Conservation (phyloP, 2,888 invertebrate genomes). For the Zygothrica quintamaculata region DNA sequence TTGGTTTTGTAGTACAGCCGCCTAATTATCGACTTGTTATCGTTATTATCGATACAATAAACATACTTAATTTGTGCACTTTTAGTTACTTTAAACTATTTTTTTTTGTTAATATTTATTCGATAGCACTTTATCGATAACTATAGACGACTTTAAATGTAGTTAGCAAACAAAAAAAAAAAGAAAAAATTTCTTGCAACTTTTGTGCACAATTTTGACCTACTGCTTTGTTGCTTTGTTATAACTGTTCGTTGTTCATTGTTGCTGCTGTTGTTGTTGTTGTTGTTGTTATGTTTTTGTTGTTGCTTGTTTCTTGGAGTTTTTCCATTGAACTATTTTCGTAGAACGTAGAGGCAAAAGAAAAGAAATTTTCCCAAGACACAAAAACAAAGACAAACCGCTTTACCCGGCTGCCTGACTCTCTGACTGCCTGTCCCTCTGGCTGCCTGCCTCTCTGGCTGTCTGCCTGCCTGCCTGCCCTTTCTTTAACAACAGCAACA, state of each 20-base stretch:
- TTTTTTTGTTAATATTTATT: too few species aligned
- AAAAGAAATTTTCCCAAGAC: constrained; percentile 60
- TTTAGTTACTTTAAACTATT: too few species aligned
- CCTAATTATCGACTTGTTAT: neutral
- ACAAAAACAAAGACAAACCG: constrained; percentile 38
- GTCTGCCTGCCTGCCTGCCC: too few species aligned
- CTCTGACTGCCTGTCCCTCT: too few species aligned
- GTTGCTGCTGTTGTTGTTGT: constrained; percentile 23
- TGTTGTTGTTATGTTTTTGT: constrained; percentile 28
- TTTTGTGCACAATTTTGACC: too few species aligned
- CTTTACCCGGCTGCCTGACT: constrained; percentile 34
- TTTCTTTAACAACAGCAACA: constrained; percentile 20
- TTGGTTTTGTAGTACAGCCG: neutral
- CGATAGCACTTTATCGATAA: too few species aligned
- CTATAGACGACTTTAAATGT: too few species aligned
- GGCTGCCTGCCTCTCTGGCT: too few species aligned
- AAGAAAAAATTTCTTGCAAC: too few species aligned
- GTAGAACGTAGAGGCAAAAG: constrained; percentile 53
- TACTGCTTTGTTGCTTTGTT: constrained; percentile 49
- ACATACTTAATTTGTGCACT: too few species aligned
- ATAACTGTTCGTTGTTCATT: constrained; percentile 22
- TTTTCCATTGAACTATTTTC: constrained; percentile 78
- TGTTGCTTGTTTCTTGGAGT: constrained; percentile 43
- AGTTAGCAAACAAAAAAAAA: too few species aligned
- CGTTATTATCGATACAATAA: too few species aligned